Evolutionary conservation across 2,113 vertebrate species (phyloP).

Genomic region (Saguinus midas): DNA sequence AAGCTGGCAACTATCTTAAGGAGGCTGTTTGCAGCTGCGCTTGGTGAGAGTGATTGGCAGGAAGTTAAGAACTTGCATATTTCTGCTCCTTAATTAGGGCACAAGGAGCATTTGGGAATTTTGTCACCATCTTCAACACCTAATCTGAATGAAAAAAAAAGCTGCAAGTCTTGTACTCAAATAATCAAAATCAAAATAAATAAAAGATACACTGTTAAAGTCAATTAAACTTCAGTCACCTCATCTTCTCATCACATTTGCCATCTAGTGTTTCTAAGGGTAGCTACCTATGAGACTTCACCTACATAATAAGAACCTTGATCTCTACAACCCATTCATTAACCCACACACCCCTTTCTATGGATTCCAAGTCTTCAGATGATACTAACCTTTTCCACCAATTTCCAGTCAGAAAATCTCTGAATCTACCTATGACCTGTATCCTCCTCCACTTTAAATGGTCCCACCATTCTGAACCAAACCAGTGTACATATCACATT

Average conservation of each 20-base stretch:
- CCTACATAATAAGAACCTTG: too few species aligned
- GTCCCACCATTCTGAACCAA: too few species aligned
- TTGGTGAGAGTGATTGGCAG: background rate
- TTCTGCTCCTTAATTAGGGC: background rate
- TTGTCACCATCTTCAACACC: background rate
- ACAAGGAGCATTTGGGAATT: conserved; percentile 20
- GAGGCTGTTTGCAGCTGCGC: background rate
- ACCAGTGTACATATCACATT: too few species aligned
- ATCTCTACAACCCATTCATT: too few species aligned
- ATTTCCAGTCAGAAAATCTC: too few species aligned
- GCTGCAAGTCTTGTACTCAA: background rate
- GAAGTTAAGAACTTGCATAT: background rate
- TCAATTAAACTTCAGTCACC: conserved; percentile 33
- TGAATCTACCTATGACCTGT: too few species aligned
- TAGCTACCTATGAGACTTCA: too few species aligned
- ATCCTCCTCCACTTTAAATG: too few species aligned
- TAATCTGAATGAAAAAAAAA: conserved; percentile 1
- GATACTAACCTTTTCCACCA: too few species aligned
- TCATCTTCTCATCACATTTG: background rate
- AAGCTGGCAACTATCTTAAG: background rate
- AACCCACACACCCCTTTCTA: too few species aligned
- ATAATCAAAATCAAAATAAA: conserved; percentile 37
- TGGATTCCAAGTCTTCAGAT: too few species aligned
- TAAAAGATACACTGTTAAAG: conserved; percentile 54
- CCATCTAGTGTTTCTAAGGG: too few species aligned